phyloP scores from a whole-genome alignment of 2,888 invertebrate genomes.

The Athalia circularis region DNA sequence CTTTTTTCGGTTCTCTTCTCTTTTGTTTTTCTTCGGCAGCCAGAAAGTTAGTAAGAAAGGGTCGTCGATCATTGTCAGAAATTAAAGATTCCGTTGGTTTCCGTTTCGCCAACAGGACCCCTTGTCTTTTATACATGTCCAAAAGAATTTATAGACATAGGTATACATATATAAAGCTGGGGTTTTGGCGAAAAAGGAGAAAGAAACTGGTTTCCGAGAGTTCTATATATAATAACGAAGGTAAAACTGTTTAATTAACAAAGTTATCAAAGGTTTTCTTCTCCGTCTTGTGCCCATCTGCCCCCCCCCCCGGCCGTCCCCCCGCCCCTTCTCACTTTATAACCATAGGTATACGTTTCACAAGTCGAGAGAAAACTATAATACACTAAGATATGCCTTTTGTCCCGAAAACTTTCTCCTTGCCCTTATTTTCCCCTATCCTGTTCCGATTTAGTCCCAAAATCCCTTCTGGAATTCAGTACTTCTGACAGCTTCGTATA shows the following conservation, averaged over 20 bases:
- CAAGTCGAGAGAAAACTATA: not conserved
- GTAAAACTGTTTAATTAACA: constrained; percentile 14
- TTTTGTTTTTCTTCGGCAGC: not conserved
- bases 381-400: no score
- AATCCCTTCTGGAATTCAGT: no score
- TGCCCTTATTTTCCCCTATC: no score
- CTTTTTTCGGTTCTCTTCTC: not conserved
- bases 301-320: not conserved
- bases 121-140: not conserved
- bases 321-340: not conserved
- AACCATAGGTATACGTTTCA: not conserved
- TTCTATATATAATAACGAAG: not conserved
- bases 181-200: not conserved
- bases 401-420: no score
- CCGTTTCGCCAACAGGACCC: not conserved
- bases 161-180: no score
- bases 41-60: not conserved
- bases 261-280: constrained; percentile 37
- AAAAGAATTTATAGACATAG: constrained; percentile 10
- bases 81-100: constrained; percentile 22
- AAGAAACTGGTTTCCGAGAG: not conserved
- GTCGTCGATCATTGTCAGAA: constrained; percentile 13
- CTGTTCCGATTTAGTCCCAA: no score
- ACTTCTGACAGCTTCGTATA: no score
- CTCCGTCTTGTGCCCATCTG: not conserved